Conservation (phyloP, 2,888 invertebrate genomes). For the Neelides folsomi region DNA sequence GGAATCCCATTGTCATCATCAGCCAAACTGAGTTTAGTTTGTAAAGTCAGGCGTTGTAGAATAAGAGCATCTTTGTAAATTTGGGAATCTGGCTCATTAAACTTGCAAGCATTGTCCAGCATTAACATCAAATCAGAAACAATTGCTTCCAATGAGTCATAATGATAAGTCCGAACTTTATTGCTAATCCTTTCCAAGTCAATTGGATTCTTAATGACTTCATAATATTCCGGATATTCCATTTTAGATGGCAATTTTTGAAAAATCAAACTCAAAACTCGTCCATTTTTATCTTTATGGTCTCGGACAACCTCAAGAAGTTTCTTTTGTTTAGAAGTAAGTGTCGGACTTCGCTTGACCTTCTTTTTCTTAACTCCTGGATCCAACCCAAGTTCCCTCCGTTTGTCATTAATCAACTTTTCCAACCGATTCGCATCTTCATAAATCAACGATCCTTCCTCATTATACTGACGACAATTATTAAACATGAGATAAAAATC, state of each 20-base stretch:
- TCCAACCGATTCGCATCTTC: slow-evolving; percentile 85
- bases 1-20: slow-evolving; percentile 75
- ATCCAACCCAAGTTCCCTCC: slow-evolving; percentile 57
- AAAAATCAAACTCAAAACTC: slow-evolving; percentile 88
- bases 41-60: slow-evolving; percentile 76
- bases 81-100: slow-evolving; percentile 88
- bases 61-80: slow-evolving; percentile 94
- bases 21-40: slow-evolving; percentile 76
- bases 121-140: slow-evolving; percentile 79
- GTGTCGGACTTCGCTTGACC: slow-evolving; percentile 38
- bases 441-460: slow-evolving; percentile 87
- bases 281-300: slow-evolving; percentile 66
- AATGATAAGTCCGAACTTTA: slow-evolving; percentile 60
- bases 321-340: slow-evolving; percentile 65
- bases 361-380: slow-evolving; percentile 28
- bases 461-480: slow-evolving; percentile 94
- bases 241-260: slow-evolving; percentile 84
- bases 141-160: slow-evolving; percentile 71
- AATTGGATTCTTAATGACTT: slow-evolving; percentile 89
- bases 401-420: slow-evolving; percentile 65
- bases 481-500: slow-evolving; percentile 83
- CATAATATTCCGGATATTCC: slow-evolving; percentile 95
- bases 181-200: slow-evolving; percentile 89
- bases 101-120: slow-evolving; percentile 94
- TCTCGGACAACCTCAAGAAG: slow-evolving; percentile 81